These are phyloP conservation scores for Drosophila meridiana DNA, from an alignment of 2,888 invertebrate genomes.

Conservation along the genomic window DNA sequence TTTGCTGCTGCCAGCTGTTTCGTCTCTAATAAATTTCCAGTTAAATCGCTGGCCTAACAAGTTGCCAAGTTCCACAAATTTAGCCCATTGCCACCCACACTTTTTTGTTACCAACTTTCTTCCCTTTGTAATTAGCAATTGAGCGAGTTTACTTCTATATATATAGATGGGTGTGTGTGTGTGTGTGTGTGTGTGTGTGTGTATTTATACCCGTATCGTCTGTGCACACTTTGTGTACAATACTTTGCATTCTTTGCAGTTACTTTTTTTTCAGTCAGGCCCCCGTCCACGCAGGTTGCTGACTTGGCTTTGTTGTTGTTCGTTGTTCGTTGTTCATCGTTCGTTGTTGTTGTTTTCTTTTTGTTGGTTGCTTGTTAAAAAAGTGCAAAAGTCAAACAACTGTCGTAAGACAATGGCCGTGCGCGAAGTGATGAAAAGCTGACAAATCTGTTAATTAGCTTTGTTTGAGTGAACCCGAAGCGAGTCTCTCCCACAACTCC, in stretches of 20 bases:
- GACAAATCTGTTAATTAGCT: constrained; percentile 82
- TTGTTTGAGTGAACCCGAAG: constrained; percentile 69
- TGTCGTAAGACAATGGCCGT: constrained; percentile 60
- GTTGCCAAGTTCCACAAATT: constrained; percentile 29
- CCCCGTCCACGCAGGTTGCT: constrained; percentile 21
- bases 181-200: neutral
- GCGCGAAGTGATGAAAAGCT: constrained; percentile 75
- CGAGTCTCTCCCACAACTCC: neutral
- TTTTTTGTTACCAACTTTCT: constrained; percentile 19
- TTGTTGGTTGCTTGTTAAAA: constrained; percentile 42
- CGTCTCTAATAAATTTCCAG: constrained; percentile 76
- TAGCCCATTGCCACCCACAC: neutral
- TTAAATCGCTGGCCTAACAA: constrained; percentile 71
- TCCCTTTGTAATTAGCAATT: constrained; percentile 73
- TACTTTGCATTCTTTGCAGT: constrained; percentile 60
- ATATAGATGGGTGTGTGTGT: neutral
- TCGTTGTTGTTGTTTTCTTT: neutral
- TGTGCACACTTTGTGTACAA: constrained; percentile 39
- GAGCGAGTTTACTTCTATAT: constrained; percentile 53
- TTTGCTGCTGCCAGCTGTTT: constrained; percentile 63
- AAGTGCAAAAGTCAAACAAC: constrained; percentile 81
- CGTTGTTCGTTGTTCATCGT: neutral
- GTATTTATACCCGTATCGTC: constrained; percentile 11
- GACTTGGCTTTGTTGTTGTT: constrained; percentile 22
- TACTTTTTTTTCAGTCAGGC: constrained; percentile 27